These are phyloP conservation scores for Seira ritae DNA, from an alignment of 2,888 invertebrate species.

Conservation along the genomic window DNA sequence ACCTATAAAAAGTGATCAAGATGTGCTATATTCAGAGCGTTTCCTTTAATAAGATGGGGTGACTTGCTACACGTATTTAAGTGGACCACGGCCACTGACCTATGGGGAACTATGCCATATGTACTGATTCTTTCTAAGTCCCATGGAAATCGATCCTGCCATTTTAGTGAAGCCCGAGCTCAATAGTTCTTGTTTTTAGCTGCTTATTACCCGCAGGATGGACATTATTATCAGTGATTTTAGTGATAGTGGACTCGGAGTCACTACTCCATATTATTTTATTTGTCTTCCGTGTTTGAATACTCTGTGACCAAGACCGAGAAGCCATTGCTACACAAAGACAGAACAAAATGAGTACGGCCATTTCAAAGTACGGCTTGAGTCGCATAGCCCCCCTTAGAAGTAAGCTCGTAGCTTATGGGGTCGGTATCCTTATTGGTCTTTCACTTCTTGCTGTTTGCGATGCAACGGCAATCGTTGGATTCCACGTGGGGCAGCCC, in stretches of 20 bases:
- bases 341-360: neutral
- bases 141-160: neutral
- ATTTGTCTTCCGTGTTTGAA: neutral
- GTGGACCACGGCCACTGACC: neutral
- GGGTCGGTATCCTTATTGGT: conserved; percentile 41
- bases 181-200: too few relatives aligned
- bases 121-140: neutral
- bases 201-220: too few relatives aligned
- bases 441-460: conserved; percentile 47
- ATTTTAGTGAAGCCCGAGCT: neutral
- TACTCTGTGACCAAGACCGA: neutral
- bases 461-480: conserved; percentile 18
- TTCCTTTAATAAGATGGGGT: neutral
- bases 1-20: conserved; percentile 4
- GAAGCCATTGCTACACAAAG: too few relatives aligned
- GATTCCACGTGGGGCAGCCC: conserved; percentile 46
- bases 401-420: conserved; percentile 41
- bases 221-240: too few relatives aligned
- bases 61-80: neutral
- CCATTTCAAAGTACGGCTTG: neutral
- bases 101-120: neutral
- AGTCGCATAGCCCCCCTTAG: conserved; percentile 15
- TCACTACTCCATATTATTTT: neutral
- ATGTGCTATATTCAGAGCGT: neutral
- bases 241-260: neutral